These are phyloP conservation scores for Chaetura pelagica DNA, from an alignment of 2,113 vertebrate species.

Conservation along the genomic window DNA sequence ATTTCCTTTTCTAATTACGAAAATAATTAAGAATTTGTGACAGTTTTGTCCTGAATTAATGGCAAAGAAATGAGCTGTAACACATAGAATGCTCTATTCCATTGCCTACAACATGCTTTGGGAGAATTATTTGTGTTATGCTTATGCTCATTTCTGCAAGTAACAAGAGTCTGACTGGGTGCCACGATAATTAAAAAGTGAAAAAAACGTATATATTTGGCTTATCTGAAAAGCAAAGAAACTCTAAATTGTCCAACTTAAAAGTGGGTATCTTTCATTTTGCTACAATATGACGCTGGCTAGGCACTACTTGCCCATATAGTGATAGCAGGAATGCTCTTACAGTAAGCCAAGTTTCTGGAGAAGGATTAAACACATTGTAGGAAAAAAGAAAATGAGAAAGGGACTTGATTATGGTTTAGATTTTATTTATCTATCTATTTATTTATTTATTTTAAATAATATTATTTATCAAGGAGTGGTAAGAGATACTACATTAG, in stretches of 20 bases:
- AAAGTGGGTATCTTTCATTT: background rate
- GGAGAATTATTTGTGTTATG: background rate
- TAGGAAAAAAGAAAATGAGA: background rate
- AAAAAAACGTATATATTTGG: background rate
- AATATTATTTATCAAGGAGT: fast-evolving
- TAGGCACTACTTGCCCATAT: background rate
- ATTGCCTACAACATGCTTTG: background rate
- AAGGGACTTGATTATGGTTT: background rate
- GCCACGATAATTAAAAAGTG: background rate
- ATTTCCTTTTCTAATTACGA: conserved; percentile 41
- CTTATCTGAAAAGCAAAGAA: background rate
- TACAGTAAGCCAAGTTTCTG: background rate
- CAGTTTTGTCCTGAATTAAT: conserved; percentile 33
- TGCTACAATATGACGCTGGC: background rate
- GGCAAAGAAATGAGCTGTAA: conserved; percentile 8
- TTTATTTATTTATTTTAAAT: background rate
- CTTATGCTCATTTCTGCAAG: background rate
- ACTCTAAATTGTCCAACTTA: background rate
- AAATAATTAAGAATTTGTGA: conserved; percentile 49
- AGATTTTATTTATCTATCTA: background rate
- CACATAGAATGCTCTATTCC: background rate
- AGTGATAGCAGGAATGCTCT: background rate
- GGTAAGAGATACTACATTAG: background rate
- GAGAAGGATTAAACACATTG: background rate
- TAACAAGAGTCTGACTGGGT: background rate